Base-by-base conservation (phyloP, 2,888 invertebrate species). In the Xylota segnis region DNA sequence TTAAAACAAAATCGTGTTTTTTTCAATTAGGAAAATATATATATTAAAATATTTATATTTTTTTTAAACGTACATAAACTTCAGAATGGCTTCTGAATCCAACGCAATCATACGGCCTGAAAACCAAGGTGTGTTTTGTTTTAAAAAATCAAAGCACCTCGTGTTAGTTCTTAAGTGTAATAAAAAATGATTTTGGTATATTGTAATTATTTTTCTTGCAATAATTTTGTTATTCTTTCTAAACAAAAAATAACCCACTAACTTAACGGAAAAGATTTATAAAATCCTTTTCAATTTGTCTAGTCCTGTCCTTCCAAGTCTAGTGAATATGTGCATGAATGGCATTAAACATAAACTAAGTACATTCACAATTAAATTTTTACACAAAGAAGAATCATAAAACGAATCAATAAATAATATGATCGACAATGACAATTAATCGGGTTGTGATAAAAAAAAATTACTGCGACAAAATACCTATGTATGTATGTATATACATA, bases 51-150 rank as follows among this genome's bases (percentile, higher is more conserved):
- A 37, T 47, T 47, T 50, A 72, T 70, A 54, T 37, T 70, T n/a
- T 14, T 18, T 18, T 5, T 1, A n/a, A 40, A 40, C 3, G 9
- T 40, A 40, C 4, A 45, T 45, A 16, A 23, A 12, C 32, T 23
- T 32, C 54, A 71, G 59, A 76, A 83, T 88, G 88, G 82, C 84
- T 79, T 79, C 88, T 68, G 83, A 88, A 81, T 87, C 58, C 65
- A 88, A 84, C 71, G 66, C 87, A 83, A 65, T 71, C 18, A 58
- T 78, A 61, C 72, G 77, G 43, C 59, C 87, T 10, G 82, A 76
- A 74, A 81, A 58, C 12, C 84, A 86, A 86, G 84, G 84, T 88
- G 79, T 83, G 78, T 87, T 37, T 54, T 58, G 23, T 32, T 34
- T 23, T 7, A 12, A 29, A 0, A 23, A 43, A 9, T 45, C 43